These are phyloP conservation scores for Selene dorsalis DNA, from an alignment of 2,797 vertebrate genomes.

Conservation along the genomic window DNA sequence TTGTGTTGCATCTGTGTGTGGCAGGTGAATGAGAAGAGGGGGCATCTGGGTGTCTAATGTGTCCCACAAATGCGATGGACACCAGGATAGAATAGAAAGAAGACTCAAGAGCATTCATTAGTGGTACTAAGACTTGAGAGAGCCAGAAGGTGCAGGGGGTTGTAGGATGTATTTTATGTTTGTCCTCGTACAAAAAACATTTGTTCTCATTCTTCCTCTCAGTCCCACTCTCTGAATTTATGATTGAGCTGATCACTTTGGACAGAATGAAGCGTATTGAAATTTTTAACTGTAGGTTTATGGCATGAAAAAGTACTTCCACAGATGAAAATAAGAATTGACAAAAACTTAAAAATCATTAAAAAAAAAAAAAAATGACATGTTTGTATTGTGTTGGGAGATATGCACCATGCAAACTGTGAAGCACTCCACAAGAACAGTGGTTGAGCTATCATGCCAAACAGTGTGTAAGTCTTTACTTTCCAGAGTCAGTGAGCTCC, in stretches of 20 bases:
- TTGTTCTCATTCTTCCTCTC: background rate
- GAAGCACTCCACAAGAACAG: slow-evolving; percentile 13
- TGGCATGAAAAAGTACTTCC: background rate
- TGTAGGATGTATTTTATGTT: slow-evolving; percentile 17
- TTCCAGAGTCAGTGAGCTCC: slow-evolving; percentile 77
- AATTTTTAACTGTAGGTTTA: background rate
- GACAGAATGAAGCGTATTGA: background rate
- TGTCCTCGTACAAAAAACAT: slow-evolving; percentile 9
- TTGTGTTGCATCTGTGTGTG: slow-evolving; percentile 74
- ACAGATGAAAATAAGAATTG: background rate
- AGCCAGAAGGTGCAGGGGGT: slow-evolving; percentile 5
- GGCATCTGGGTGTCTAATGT: slow-evolving; percentile 65
- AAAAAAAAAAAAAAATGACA: background rate
- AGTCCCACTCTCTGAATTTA: background rate
- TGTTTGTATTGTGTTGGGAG: slow-evolving; percentile 1
- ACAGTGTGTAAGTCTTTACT: slow-evolving; percentile 49
- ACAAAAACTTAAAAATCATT: background rate
- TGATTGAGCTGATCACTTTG: background rate
- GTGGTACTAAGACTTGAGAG: slow-evolving; percentile 62
- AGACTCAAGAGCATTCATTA: slow-evolving; percentile 78
- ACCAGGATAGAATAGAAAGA: slow-evolving; percentile 71
- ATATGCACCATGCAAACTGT: slow-evolving; percentile 14
- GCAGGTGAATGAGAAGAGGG: slow-evolving; percentile 19
- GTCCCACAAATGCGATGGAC: slow-evolving; percentile 67
- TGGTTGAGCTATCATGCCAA: slow-evolving; percentile 44